A percentile compares a stretch with the other conserved stretches of the same genome.
Conservation (phyloP, 2,888 invertebrate genomes). For the Aphidoletes aphidimyza region DNA sequence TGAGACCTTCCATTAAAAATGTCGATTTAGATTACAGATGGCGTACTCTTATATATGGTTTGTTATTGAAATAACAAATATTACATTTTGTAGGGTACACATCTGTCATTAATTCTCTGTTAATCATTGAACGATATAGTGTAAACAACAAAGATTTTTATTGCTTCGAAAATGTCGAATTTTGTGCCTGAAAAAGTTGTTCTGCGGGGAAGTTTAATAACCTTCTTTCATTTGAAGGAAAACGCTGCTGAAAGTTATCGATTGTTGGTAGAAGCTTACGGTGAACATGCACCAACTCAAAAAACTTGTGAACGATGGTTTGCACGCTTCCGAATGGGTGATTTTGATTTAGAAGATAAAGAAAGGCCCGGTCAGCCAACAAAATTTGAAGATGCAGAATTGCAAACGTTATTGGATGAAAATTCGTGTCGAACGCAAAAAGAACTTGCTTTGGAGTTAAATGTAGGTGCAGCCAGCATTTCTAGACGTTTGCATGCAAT, state of each 20-base stretch:
- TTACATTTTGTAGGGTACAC: background rate
- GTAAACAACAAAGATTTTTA: slow-evolving; percentile 53
- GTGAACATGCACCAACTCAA: background rate
- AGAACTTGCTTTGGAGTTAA: no score
- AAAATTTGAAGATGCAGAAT: slow-evolving; percentile 1
- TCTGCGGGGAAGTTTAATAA: slow-evolving; percentile 52
- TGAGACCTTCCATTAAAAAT: slow-evolving; percentile 42
- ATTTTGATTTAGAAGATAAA: background rate
- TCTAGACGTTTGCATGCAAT: no score
- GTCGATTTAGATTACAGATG: slow-evolving; percentile 52
- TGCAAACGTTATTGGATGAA: no score
- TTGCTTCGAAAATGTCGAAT: slow-evolving; percentile 53
- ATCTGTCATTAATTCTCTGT: background rate
- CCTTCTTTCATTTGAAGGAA: slow-evolving; percentile 41
- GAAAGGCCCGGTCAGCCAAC: background rate
- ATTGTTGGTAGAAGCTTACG: background rate
- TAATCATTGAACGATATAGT: slow-evolving; percentile 14
- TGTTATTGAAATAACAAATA: background rate
- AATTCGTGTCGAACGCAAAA: no score
- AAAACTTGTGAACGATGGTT: background rate
- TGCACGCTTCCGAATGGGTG: background rate
- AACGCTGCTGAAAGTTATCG: background rate
- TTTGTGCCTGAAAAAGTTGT: slow-evolving; percentile 43
- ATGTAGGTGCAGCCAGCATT: no score
- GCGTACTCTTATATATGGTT: background rate